phyloP scores from a whole-genome alignment of 2,797 vertebrate species.

The Myripristis jacobus region DNA sequence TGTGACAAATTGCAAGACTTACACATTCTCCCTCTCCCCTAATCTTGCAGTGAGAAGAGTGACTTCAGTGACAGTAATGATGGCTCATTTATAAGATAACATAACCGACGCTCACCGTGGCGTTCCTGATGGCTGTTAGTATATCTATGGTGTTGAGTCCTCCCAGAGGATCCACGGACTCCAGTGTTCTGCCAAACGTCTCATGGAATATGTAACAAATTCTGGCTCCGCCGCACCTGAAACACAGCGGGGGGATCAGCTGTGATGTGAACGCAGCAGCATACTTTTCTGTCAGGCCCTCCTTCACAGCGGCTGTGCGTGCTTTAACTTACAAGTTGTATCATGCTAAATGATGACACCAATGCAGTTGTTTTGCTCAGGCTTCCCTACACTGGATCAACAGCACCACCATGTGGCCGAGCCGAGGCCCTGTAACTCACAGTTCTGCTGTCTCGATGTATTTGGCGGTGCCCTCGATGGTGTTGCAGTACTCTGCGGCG shows the following conservation, averaged over 20 bases:
- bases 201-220: conserved; percentile 99
- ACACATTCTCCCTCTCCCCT: neutral
- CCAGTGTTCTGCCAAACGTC: conserved; percentile 97
- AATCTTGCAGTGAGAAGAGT: conserved; percentile 4
- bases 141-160: conserved; percentile 98
- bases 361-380: conserved; percentile 57
- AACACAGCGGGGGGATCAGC: conserved; percentile 63
- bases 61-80: conserved; percentile 11
- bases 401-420: conserved; percentile 69
- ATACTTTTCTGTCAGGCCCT: conserved; percentile 56
- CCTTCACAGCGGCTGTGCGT: conserved; percentile 60
- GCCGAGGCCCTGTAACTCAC: conserved; percentile 81
- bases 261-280: conserved; percentile 56
- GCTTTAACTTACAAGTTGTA: conserved; percentile 68
- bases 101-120: conserved; percentile 87
- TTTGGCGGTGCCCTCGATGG: conserved; percentile 99
- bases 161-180: conserved; percentile 97
- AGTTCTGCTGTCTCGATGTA: conserved; percentile 98
- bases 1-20: neutral
- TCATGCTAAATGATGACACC: conserved; percentile 71
- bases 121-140: conserved; percentile 97
- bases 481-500: conserved; percentile 98
- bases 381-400: conserved; percentile 33
- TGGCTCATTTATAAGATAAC: neutral
- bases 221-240: conserved; percentile 96